phyloP scores from a whole-genome alignment of 2,113 vertebrate species.

The Lipotes vexillifer region DNA sequence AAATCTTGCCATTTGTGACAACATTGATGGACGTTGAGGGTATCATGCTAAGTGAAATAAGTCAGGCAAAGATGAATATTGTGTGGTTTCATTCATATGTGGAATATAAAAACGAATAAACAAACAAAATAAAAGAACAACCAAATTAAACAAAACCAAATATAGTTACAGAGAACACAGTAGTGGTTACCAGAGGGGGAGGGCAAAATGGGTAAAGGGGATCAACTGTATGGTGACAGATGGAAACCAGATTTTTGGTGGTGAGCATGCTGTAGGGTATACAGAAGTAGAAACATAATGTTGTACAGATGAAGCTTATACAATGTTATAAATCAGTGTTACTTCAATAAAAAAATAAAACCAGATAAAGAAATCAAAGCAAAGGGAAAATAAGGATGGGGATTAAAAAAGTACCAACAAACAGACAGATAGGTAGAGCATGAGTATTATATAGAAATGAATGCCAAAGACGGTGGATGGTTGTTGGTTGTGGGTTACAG shows the following conservation, averaged over 20 bases:
- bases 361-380: neutral
- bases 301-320: neutral
- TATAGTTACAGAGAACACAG: neutral
- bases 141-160: neutral
- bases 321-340: neutral
- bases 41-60: neutral
- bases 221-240: neutral
- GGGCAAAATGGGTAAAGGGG: neutral
- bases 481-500: neutral
- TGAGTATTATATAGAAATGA: neutral
- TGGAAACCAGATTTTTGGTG: neutral
- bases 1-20: neutral
- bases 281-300: neutral
- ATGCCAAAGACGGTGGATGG: neutral
- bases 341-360: neutral
- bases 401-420: neutral
- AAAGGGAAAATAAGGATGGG: neutral
- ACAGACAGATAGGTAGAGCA: neutral
- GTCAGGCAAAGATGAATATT: neutral
- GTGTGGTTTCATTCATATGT: neutral
- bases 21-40: neutral
- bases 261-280: neutral
- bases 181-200: neutral
- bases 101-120: neutral
- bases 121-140: neutral